Conservation (phyloP, 2,888 invertebrate genomes). For the Platypus cylindrus region DNA sequence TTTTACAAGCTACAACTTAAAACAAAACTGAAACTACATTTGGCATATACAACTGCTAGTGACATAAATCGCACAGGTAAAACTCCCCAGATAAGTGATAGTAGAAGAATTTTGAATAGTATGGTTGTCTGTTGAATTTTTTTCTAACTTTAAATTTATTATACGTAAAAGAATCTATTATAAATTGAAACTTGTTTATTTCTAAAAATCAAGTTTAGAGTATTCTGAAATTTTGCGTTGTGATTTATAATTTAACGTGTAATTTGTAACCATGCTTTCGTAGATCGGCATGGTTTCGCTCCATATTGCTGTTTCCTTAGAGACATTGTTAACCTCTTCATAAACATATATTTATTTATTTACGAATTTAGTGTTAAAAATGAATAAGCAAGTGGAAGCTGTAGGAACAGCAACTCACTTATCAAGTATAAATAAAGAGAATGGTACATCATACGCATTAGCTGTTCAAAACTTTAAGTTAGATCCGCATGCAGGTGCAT, state of each 20-base stretch:
- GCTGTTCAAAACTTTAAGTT: conserved; percentile 50
- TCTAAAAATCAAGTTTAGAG: too few species aligned
- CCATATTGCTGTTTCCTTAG: conserved; percentile 29
- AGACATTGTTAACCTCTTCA: conserved; percentile 13
- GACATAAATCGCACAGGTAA: too few species aligned
- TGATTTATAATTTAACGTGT: conserved; percentile 2
- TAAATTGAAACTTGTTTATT: too few species aligned
- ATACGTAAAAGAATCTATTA: too few species aligned
- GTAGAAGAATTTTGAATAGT: too few species aligned
- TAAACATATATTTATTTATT: conserved; percentile 15
- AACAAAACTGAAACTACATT: too few species aligned
- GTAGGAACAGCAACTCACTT: conserved; percentile 21
- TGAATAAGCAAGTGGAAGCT: conserved; percentile 28
- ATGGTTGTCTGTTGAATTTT: too few species aligned
- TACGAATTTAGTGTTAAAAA: conserved; percentile 21
- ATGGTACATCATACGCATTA: conserved; percentile 58
- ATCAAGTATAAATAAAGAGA: conserved; percentile 27
- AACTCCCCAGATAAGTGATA: too few species aligned
- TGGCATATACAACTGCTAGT: too few species aligned
- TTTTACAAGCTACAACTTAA: too few species aligned
- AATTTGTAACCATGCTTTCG: conserved; percentile 31
- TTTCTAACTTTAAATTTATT: too few species aligned
- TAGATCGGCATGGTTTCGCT: conserved; percentile 34
- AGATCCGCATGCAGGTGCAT: conserved; percentile 18
- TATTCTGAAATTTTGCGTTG: too few species aligned